phyloP scores from a whole-genome alignment of 1,140 invertebrate species.

The Drosophila gunungcola region DNA sequence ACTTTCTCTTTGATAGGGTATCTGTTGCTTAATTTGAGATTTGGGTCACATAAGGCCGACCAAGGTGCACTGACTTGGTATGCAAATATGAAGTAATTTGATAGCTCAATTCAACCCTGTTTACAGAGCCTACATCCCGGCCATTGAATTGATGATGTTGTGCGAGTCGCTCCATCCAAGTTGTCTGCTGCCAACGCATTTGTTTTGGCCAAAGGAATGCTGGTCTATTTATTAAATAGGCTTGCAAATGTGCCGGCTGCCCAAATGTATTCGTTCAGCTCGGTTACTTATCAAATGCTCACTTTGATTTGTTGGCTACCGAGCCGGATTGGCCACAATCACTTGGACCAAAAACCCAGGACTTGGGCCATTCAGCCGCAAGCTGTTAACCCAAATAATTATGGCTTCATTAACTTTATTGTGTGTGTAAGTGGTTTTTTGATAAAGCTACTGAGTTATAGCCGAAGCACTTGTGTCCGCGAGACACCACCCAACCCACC shows the following conservation, averaged over 20 bases:
- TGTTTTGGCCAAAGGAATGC: conserved; percentile 50
- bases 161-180: neutral
- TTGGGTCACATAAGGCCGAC: neutral
- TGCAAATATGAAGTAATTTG: conserved; percentile 28
- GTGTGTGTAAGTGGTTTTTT: conserved; percentile 82
- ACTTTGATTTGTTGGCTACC: conserved; percentile 73
- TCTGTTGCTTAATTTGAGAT: neutral
- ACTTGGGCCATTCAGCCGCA: conserved; percentile 44
- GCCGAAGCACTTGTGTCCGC: conserved; percentile 48
- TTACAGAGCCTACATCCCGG: neutral
- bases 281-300: conserved; percentile 62
- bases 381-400: conserved; percentile 84
- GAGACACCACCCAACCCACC: too few relatives aligned
- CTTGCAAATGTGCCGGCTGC: conserved; percentile 67
- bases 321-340: conserved; percentile 62
- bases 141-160: conserved; percentile 27
- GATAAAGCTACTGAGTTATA: conserved; percentile 78
- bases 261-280: conserved; percentile 42
- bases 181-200: conserved; percentile 26
- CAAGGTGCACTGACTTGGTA: conserved; percentile 20
- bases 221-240: conserved; percentile 74
- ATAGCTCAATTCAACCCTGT: conserved; percentile 31
- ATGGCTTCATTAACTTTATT: conserved; percentile 83
- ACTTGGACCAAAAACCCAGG: conserved; percentile 36
- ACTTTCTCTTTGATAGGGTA: too few relatives aligned